phyloP scores from a whole-genome alignment of 2,888 invertebrate species.

The Salticus scenicus region DNA sequence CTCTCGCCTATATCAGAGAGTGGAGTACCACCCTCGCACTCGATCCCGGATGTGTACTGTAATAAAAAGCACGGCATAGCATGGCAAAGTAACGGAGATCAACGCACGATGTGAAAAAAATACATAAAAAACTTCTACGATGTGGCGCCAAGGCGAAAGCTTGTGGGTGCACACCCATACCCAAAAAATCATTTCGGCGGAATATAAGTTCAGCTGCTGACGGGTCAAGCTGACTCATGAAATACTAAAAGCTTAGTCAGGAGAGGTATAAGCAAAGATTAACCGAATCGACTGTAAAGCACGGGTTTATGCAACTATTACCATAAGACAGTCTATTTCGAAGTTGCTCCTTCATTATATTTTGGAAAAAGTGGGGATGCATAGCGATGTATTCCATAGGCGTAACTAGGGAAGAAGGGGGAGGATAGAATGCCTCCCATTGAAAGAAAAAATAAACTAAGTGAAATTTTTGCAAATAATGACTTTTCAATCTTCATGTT shows the following conservation, averaged over 20 bases:
- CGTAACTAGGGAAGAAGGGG: no score
- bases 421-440: no score
- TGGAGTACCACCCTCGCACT: slow-evolving; percentile 51
- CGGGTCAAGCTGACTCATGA: slow-evolving; percentile 57
- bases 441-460: no score
- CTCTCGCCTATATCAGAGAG: no score
- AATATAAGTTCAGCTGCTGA: slow-evolving; percentile 51
- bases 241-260: neutral
- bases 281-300: neutral
- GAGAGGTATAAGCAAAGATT: neutral
- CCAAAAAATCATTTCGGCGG: slow-evolving; percentile 32
- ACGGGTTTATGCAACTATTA: neutral
- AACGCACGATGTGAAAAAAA: slow-evolving; percentile 11
- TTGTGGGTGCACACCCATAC: slow-evolving; percentile 54
- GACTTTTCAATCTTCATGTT: no score
- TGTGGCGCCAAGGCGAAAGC: slow-evolving; percentile 45
- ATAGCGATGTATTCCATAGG: no score
- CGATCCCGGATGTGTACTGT: slow-evolving; percentile 62
- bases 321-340: no score
- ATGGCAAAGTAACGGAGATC: slow-evolving; percentile 39
- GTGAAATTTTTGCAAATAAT: no score
- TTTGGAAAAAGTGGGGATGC: no score
- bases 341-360: no score
- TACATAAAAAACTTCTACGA: neutral
- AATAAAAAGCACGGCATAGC: slow-evolving; percentile 63